phyloP scores from a whole-genome alignment of 2,797 vertebrate genomes.

The Cephalopachus bancanus region DNA sequence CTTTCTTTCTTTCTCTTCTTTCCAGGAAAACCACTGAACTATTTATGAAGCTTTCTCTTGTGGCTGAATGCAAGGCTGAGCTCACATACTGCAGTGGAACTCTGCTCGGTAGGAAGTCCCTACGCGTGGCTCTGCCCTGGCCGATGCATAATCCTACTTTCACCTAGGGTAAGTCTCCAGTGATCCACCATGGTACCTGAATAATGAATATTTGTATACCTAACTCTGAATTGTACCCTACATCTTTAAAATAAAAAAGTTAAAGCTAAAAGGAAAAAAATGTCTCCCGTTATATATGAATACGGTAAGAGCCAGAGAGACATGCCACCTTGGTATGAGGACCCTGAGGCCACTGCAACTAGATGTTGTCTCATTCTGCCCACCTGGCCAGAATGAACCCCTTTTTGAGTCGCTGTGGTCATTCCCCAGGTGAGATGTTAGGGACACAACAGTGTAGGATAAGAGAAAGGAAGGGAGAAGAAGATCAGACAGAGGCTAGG shows the following conservation, averaged over 20 bases:
- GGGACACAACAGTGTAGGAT: neutral
- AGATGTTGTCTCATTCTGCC: neutral
- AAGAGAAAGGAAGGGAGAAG: neutral
- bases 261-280: too few relatives aligned
- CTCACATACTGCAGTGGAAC: neutral
- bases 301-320: neutral
- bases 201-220: too few relatives aligned
- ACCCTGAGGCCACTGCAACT: neutral
- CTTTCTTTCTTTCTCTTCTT: conserved; percentile 44
- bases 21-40: neutral
- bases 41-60: neutral
- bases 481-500: neutral
- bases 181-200: neutral
- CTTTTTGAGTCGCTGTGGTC: neutral
- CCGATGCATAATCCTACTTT: neutral
- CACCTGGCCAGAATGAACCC: neutral
- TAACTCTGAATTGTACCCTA: too few relatives aligned
- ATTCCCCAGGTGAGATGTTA: neutral
- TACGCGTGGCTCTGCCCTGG: neutral
- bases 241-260: too few relatives aligned
- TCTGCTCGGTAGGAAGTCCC: neutral
- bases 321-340: neutral
- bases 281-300: neutral
- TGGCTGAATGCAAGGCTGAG: neutral
- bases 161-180: neutral